These are phyloP conservation scores for Volucella inflata DNA, from an alignment of 2,888 invertebrate species.

Conservation along the genomic window DNA sequence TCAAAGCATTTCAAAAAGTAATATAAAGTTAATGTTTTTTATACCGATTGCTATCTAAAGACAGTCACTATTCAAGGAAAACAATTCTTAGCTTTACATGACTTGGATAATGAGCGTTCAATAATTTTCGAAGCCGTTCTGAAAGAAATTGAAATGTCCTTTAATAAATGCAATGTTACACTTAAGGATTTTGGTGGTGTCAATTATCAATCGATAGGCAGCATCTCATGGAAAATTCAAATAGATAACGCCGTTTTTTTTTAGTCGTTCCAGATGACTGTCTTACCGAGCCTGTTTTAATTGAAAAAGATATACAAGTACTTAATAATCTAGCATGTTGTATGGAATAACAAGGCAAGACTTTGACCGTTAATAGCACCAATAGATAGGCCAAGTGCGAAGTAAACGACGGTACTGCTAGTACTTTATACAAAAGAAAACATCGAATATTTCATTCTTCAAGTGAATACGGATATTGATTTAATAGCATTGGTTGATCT, in stretches of 20 bases:
- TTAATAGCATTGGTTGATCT: no score
- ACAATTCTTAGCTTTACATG: constrained; percentile 7
- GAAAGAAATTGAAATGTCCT: not conserved
- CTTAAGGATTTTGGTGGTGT: constrained; percentile 42
- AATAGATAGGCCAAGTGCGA: no score
- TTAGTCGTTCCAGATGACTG: constrained; percentile 10
- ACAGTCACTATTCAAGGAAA: constrained; percentile 17
- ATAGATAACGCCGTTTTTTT: constrained; percentile 22
- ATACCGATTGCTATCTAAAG: constrained; percentile 35
- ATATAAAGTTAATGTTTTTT: no score
- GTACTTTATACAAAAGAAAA: no score
- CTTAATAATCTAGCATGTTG: constrained; percentile 17
- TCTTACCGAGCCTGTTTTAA: constrained; percentile 8
- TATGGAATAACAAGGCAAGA: constrained; percentile 2
- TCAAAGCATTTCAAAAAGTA: not conserved
- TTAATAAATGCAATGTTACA: constrained; percentile 1
- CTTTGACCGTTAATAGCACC: not conserved
- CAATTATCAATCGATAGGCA: constrained; percentile 13
- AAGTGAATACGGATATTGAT: no score
- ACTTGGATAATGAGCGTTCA: constrained; percentile 32
- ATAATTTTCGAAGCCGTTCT: constrained; percentile 17
- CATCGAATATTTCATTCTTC: no score
- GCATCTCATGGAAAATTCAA: not conserved
- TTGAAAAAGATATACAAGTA: constrained; percentile 29
- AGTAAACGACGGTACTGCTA: no score